Conservation (phyloP, 1,140 invertebrate genomes). For the Drosophila nigromelanica region DNA sequence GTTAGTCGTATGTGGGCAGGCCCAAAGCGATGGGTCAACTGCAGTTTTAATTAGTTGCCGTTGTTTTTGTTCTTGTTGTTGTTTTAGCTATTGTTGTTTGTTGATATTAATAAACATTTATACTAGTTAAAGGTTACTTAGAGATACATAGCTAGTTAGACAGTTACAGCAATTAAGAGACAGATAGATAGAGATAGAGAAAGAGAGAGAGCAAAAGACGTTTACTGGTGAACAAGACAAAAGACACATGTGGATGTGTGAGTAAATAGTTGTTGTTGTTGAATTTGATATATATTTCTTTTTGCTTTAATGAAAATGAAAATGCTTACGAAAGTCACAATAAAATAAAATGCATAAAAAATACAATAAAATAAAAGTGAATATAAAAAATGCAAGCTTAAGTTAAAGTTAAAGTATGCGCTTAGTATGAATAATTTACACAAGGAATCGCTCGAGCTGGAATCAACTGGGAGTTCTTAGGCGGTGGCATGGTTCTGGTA, state of each 20-base stretch:
- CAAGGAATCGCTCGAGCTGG: constrained; percentile 15
- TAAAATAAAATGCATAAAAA: constrained; percentile 26
- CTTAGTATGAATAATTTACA: constrained; percentile 78
- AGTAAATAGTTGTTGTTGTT: constrained; percentile 76
- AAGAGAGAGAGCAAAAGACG: constrained; percentile 42
- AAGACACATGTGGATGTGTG: constrained; percentile 83
- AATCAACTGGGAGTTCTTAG: constrained; percentile 36
- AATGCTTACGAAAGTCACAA: constrained; percentile 52
- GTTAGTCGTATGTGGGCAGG: constrained; percentile 65
- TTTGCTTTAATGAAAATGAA: constrained; percentile 61
- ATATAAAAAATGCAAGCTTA: constrained; percentile 43
- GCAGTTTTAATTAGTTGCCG: constrained; percentile 68
- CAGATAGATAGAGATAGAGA: constrained; percentile 35
- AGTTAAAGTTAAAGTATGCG: constrained; percentile 59
- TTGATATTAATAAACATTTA: constrained; percentile 51
- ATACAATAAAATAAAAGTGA: constrained; percentile 20
- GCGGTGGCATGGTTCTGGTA: background rate
- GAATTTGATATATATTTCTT: constrained; percentile 31
- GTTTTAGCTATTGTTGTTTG: constrained; percentile 16
- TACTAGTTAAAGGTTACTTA: constrained; percentile 41
- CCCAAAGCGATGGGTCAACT: constrained; percentile 23
- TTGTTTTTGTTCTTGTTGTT: constrained; percentile 37
- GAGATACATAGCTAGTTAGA: constrained; percentile 39
- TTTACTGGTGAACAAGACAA: constrained; percentile 83
- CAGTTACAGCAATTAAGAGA: constrained; percentile 38